Evolutionary conservation across 2,888 invertebrate species (phyloP).

Genomic region (Amblyteles armatorius): DNA sequence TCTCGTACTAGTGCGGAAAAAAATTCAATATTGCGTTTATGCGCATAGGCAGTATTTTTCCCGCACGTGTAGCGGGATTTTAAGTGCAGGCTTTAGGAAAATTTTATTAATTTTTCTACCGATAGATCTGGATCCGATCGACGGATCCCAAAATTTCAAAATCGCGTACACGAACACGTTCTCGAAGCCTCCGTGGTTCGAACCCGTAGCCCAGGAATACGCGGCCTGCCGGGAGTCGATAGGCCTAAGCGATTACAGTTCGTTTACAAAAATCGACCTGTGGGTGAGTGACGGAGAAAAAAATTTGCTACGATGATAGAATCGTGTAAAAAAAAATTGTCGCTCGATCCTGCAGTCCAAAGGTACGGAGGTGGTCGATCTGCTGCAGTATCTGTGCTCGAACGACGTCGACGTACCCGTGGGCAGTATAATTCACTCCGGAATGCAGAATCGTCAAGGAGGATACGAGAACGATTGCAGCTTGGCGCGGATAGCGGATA

Average conservation of each 20-base stretch:
- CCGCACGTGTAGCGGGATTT: no score
- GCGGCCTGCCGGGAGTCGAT: constrained; percentile 96
- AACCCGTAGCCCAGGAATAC: constrained; percentile 94
- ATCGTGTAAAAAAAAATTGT: not conserved
- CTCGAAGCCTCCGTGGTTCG: constrained; percentile 97
- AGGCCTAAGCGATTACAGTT: constrained; percentile 98
- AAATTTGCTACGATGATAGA: constrained; percentile 4
- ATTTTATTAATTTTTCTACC: not conserved
- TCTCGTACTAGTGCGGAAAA: no score
- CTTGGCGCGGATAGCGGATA: constrained; percentile 93
- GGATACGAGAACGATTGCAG: constrained; percentile 99
- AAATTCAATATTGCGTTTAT: no score
- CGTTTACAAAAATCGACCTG: constrained; percentile 98
- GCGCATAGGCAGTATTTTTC: no score
- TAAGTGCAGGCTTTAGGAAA: not conserved
- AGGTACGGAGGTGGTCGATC: constrained; percentile 94
- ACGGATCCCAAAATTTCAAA: constrained; percentile 87
- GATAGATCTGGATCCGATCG: constrained; percentile 80
- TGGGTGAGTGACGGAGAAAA: constrained; percentile 87
- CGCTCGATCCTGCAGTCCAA: constrained; percentile 88
- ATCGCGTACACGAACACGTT: constrained; percentile 94
- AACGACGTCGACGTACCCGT: constrained; percentile 98
- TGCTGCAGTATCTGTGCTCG: constrained; percentile 96
- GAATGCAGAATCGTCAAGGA: constrained; percentile 97
- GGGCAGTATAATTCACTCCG: constrained; percentile 97